Evolutionary conservation across 2,797 vertebrate species (phyloP).

Genomic region (Mallotus villosus): DNA sequence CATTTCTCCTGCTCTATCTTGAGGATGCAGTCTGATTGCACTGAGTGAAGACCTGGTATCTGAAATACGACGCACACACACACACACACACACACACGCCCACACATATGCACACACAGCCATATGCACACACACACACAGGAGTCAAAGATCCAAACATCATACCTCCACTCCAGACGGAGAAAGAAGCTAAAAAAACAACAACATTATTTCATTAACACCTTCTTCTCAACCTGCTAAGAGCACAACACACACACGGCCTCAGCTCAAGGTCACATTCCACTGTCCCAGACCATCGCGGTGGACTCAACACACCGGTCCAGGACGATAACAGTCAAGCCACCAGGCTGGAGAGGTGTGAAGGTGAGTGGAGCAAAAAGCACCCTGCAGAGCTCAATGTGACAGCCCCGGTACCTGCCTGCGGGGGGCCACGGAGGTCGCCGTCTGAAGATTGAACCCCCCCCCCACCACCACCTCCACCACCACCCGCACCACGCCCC

Average conservation of each 20-base stretch:
- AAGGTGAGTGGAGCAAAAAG: too few relatives aligned
- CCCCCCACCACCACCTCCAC: too few relatives aligned
- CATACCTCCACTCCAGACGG: background rate
- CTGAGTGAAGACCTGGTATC: slow-evolving; percentile 50
- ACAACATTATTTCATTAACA: background rate
- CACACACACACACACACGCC: slow-evolving; percentile 19
- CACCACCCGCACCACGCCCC: background rate
- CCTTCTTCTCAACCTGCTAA: background rate
- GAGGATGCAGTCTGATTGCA: slow-evolving; percentile 63
- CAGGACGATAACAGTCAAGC: background rate
- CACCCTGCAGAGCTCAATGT: background rate
- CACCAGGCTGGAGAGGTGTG: too few relatives aligned
- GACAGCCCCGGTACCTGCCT: slow-evolving; percentile 7
- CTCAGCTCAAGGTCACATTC: background rate
- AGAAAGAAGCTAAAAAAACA: background rate
- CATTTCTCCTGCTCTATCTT: slow-evolving; percentile 68
- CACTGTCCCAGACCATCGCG: background rate
- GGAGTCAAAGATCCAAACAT: slow-evolving; percentile 26
- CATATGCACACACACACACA: background rate
- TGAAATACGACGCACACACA: slow-evolving; percentile 28
- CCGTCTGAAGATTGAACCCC: too few relatives aligned
- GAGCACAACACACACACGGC: too few relatives aligned
- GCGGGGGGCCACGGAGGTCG: slow-evolving; percentile 15
- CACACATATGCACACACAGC: slow-evolving; percentile 12
- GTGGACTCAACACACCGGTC: background rate